phyloP scores from a whole-genome alignment of 1,140 invertebrate species.

The Lutraria rhynchaena region DNA sequence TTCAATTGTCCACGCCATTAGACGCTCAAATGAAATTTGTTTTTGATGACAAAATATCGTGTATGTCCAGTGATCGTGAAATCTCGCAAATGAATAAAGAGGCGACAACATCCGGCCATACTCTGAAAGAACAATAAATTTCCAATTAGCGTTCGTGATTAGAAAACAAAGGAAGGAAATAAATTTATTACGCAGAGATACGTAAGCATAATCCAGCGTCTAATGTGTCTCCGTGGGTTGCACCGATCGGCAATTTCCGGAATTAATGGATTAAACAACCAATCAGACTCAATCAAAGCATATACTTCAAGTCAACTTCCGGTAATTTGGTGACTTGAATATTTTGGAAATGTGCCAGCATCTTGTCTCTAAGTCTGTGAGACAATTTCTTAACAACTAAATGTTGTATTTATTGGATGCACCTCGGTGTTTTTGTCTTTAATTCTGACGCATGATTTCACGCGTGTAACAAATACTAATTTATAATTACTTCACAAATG shows the following conservation, averaged over 20 bases:
- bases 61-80: constrained; percentile 55
- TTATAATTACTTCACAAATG: too few species aligned
- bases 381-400: too few species aligned
- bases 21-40: constrained; percentile 49
- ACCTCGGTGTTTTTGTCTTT: too few species aligned
- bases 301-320: constrained; percentile 58
- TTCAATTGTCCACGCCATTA: constrained; percentile 58
- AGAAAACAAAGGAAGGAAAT: constrained; percentile 58
- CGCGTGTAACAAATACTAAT: too few species aligned
- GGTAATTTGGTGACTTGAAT: background rate
- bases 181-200: constrained; percentile 49
- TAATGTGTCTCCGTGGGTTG: constrained; percentile 53
- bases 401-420: too few species aligned
- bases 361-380: too few species aligned
- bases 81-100: constrained; percentile 60
- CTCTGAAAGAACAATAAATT: constrained; percentile 45
- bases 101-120: constrained; percentile 41
- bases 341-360: too few species aligned
- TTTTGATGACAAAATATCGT: constrained; percentile 61
- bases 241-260: constrained; percentile 57
- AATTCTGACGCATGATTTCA: too few species aligned
- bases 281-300: constrained; percentile 58
- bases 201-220: constrained; percentile 48
- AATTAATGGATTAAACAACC: constrained; percentile 62
- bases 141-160: constrained; percentile 58